Conservation (phyloP, 2,797 vertebrate species). For the Prunella strophiata region DNA sequence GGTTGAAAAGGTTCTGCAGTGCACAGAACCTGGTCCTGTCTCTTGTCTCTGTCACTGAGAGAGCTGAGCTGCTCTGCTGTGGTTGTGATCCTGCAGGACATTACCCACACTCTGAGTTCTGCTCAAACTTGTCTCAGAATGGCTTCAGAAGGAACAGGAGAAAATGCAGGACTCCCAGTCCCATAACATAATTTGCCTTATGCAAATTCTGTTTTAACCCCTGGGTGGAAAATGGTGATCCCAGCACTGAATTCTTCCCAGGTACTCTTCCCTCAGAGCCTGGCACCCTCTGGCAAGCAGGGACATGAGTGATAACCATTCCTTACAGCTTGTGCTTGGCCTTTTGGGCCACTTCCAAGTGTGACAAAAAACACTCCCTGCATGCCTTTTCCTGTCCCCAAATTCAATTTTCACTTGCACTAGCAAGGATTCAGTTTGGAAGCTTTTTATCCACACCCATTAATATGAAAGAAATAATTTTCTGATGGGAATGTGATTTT, state of each 20-base stretch:
- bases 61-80: not conserved
- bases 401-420: not conserved
- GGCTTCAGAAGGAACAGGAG: not conserved
- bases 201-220: not conserved
- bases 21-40: not conserved
- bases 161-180: not conserved
- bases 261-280: not conserved
- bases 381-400: not conserved
- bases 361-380: not conserved
- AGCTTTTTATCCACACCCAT: fast-evolving
- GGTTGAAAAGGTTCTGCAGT: not conserved
- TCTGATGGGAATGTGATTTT: not conserved
- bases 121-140: not conserved
- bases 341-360: not conserved
- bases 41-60: not conserved
- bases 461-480: not conserved
- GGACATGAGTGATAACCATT: fast-evolving
- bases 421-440: not conserved
- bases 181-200: not conserved
- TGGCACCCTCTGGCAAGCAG: not conserved
- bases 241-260: not conserved
- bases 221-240: not conserved
- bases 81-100: not conserved
- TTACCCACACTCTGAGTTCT: not conserved
- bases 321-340: not conserved